Evolutionary conservation across 2,113 vertebrate species (phyloP), one percentile per base, ranked within the genome.

Genomic region (Gadus chalcogrammus): DNA sequence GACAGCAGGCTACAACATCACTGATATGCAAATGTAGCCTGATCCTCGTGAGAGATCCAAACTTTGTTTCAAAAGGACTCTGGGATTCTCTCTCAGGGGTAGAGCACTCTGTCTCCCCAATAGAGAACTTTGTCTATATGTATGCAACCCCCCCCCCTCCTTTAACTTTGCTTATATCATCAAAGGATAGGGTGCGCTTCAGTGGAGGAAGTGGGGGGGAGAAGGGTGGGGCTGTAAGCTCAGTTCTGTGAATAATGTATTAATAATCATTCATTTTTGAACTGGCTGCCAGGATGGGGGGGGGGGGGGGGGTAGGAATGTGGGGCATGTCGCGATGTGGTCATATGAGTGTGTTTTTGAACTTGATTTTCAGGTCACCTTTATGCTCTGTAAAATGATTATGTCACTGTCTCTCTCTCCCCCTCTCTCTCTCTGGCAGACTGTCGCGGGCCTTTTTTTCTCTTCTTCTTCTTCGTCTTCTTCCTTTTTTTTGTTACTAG

Each of bases 201-300:
- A 84, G 82, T 80, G 66, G 75, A 82, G 73, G 66, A 78, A 82
- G 80, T 80, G 75, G 74, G 69, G 69, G 66, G 72, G 65, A 76
- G 80, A 63, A 79, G 77, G 77, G 24, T 52, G 31, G 64, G 64
- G 35, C 48, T 12, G 22, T 20, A 22, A n/a, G 38, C 75, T 82
- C 77, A 79, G 81, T 86, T 84, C 84, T 78, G 82, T 90, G 82
- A 86, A 88, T 89, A 86, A 88, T 88, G 80, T 80, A 88, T 89
- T 82, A 81, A 84, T 81, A 86, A 82, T 85, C 69, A 79, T 77
- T 79, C 78, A 31, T 65, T 70, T 71, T 77, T 55, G 53, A 48
- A 48, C 42, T 48, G 42, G 42, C 42, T 11, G 42, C 42, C 42
- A 48, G 42, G 42, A 42, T 6, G 5, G 38, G 38, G 38, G 38